Base-by-base conservation (phyloP, 2,113 vertebrate species). In the Sinocyclocheilus grahami region DNA sequence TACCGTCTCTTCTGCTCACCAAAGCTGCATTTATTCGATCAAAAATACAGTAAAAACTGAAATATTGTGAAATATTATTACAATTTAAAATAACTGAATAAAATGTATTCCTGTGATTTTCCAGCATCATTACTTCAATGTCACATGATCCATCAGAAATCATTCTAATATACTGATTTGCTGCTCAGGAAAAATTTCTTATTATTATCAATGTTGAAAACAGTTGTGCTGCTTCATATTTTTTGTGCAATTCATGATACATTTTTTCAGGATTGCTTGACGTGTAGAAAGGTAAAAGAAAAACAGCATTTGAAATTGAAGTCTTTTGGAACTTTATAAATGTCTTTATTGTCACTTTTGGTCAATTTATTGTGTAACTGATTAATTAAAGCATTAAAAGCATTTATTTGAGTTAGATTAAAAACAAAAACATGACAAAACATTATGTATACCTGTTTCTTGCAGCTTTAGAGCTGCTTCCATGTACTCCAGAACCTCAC, bases 401-500 rank as follows among this genome's bases (percentile, higher is more conserved):
- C 55, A 60, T 13, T n/a, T 37, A 37, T 37, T 37, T 4, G 5
- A 4, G 4, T 37, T 37, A 5, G 37, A 37, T 37, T 37, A 37
- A 37, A 37, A 37, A 37, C 37, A 37, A 37, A 37, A 5, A 33
- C 30, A 33, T 33, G 30, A 33, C 30, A 46, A 65, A 30, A 37
- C 6, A 37, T 39, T 16, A 62, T n/a, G 48, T 94, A 94, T 90
- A 97, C 96, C 96, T 88, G 96, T 94, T 69, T 97, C 96, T 0
- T 96, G 94, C 20, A 97, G 93, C 87, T 94, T 95, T 89, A 97
- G 95, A 88, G 96, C 96, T 0, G 94, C 95, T 88, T 97, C 96
- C 96, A 97, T 94, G 87, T 97, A 97, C 85, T 97, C 96, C 1
- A 96, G 96, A 93, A 96, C 94, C 92, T 97, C 96, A 0, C 96